Evolutionary conservation across 2,113 vertebrate species (phyloP).

Genomic region (Cynoglossus semilaevis): DNA sequence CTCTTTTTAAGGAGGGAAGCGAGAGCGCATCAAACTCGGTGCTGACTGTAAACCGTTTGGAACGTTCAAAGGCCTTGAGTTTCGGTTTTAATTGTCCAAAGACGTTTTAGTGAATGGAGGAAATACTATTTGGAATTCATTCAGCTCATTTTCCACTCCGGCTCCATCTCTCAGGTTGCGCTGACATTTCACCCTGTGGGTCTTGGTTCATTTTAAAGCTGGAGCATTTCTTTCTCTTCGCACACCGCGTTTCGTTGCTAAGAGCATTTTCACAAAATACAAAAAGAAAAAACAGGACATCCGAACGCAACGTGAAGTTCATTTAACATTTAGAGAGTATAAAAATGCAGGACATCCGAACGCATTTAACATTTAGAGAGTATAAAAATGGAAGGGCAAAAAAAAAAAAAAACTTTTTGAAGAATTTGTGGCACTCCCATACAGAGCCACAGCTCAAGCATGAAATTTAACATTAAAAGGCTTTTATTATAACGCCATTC

Average conservation of each 20-base stretch:
- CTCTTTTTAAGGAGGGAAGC: conserved; percentile 45
- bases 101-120: conserved; percentile 16
- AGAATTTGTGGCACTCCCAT: too few species aligned
- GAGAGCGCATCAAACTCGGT: conserved; percentile 52
- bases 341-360: too few species aligned
- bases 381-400: too few species aligned
- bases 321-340: too few species aligned
- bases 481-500: conserved; percentile 58
- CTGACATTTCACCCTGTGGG: conserved; percentile 9
- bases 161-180: conserved; percentile 1
- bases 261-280: conserved; percentile 45
- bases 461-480: conserved; percentile 66
- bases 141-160: background rate
- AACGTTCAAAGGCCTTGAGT: background rate
- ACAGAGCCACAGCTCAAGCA: background rate
- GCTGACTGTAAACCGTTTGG: conserved; percentile 47
- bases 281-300: background rate
- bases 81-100: conserved; percentile 51
- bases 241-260: conserved; percentile 31
- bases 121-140: conserved; percentile 11
- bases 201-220: conserved; percentile 18
- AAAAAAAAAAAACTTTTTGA: too few species aligned
- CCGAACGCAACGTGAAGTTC: conserved; percentile 6
- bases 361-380: too few species aligned
- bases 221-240: conserved; percentile 4